Percentiles rank a stretch among this genome's conserved stretches.
Evolutionary conservation across 30 jellyfish, hydroid and myxozoan genomes (phyloP).

Genomic region (Sanderia malayensis): DNA sequence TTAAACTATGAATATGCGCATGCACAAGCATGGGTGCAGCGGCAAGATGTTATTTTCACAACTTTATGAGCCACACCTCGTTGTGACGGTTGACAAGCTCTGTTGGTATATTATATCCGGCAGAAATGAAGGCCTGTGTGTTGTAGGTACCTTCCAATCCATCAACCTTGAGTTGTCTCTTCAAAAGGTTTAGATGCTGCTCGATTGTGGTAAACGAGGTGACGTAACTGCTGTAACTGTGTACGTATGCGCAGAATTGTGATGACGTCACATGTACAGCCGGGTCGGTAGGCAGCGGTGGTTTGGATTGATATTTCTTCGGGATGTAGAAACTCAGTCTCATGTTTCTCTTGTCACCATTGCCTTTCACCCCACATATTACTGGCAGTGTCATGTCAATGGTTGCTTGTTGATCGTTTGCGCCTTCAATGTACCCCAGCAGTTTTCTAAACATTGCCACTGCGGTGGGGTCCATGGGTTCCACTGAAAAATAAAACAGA

Average conservation of each 20-base stretch:
- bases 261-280: not conserved
- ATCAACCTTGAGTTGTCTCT: constrained; percentile 29
- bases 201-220: not conserved
- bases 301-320: constrained; percentile 2
- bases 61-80: constrained; percentile 47
- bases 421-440: constrained; percentile 43
- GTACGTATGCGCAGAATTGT: constrained; percentile 54
- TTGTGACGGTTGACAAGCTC: constrained; percentile 39
- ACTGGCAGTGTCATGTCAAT: constrained; percentile 68
- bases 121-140: not conserved
- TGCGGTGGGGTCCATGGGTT: not conserved
- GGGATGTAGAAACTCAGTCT: constrained; percentile 66
- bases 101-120: constrained; percentile 58
- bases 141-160: constrained; percentile 25
- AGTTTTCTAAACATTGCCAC: constrained; percentile 32
- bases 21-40: too few relatives aligned
- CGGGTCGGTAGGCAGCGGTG: constrained; percentile 40
- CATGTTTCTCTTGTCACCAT: not conserved
- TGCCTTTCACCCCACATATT: constrained; percentile 10
- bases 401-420: constrained; percentile 5
- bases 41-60: too few relatives aligned
- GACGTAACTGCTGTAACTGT: constrained; percentile 30
- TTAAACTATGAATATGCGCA: too few relatives aligned
- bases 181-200: constrained; percentile 19
- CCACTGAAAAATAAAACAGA: too few relatives aligned